A percentile compares a stretch with the other conserved stretches of the same genome.
Conservation (phyloP, 1,140 invertebrate genomes). For the Bombus impatiens region DNA sequence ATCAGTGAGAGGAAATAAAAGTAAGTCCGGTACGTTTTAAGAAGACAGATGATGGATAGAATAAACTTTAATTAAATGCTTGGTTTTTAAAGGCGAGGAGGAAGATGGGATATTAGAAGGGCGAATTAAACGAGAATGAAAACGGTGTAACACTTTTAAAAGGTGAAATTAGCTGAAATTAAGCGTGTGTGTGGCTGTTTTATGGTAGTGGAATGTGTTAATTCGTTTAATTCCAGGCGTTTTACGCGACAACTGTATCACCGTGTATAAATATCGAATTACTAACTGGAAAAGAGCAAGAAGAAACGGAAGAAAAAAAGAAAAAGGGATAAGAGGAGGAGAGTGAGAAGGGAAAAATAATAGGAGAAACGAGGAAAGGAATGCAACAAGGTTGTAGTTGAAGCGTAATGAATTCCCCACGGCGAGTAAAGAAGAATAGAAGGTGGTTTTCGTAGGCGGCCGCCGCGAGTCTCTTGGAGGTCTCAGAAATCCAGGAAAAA, state of each 20-base stretch:
- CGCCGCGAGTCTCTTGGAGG: background rate
- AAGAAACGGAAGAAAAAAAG: background rate
- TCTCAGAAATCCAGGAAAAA: conserved; percentile 32
- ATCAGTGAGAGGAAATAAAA: conserved; percentile 58
- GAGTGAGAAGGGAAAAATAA: background rate
- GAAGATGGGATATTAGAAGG: conserved; percentile 34
- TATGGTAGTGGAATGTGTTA: background rate
- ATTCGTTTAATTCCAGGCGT: background rate
- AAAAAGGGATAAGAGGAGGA: too few relatives aligned
- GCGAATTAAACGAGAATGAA: conserved; percentile 49
- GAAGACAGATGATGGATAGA: conserved; percentile 62
- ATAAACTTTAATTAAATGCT: conserved; percentile 66
- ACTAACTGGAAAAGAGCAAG: background rate
- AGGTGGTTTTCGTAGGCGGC: background rate
- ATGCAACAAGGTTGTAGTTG: background rate
- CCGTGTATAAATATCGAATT: conserved; percentile 13
- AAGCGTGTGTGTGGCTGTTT: conserved; percentile 4
- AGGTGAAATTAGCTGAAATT: conserved; percentile 30
- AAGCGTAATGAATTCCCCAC: conserved; percentile 19
- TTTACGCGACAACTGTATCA: background rate
- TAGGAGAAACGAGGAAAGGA: background rate
- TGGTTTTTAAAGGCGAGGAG: conserved; percentile 48
- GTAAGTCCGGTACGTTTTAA: conserved; percentile 47
- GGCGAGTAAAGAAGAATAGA: background rate
- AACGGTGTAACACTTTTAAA: conserved; percentile 48